Evolutionary conservation across 2,113 vertebrate species (phyloP).

Genomic region (Coreoperca whiteheadi): DNA sequence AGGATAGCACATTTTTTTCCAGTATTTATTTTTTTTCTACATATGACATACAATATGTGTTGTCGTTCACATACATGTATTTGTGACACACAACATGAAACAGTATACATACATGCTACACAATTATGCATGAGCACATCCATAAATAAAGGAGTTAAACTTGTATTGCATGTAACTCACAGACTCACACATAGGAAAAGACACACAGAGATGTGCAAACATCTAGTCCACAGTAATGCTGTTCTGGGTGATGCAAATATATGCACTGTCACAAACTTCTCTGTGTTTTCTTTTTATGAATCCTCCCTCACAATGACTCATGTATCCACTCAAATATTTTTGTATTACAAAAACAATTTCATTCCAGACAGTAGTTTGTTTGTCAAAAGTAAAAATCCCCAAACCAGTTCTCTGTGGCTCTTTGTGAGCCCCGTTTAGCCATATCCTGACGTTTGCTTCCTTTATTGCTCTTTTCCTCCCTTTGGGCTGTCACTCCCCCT

Average conservation of each 20-base stretch:
- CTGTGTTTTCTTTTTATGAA: slow-evolving; percentile 40
- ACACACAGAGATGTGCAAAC: slow-evolving; percentile 29
- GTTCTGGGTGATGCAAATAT: slow-evolving; percentile 50
- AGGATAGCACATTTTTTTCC: too few relatives aligned
- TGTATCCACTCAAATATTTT: slow-evolving; percentile 53
- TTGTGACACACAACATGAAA: slow-evolving; percentile 1
- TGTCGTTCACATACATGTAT: slow-evolving; percentile 1
- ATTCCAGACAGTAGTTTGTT: slow-evolving; percentile 54
- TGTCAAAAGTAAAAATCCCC: slow-evolving; percentile 43
- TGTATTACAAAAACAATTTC: slow-evolving; percentile 57
- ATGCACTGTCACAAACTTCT: slow-evolving; percentile 69
- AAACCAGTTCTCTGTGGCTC: slow-evolving; percentile 52
- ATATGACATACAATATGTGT: too few relatives aligned
- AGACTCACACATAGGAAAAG: slow-evolving; percentile 11
- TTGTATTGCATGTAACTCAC: not conserved
- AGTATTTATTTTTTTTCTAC: not conserved
- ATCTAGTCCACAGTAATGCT: slow-evolving; percentile 35
- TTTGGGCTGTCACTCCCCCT: slow-evolving; percentile 51
- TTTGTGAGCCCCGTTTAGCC: slow-evolving; percentile 46
- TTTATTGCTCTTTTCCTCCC: slow-evolving; percentile 58
- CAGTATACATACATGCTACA: not conserved
- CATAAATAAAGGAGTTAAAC: not conserved
- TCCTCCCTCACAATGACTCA: slow-evolving; percentile 50
- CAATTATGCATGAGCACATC: slow-evolving; percentile 22
- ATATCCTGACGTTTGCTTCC: slow-evolving; percentile 46